Conservation (phyloP, 2,797 vertebrate genomes). For the Varecia variegata region DNA sequence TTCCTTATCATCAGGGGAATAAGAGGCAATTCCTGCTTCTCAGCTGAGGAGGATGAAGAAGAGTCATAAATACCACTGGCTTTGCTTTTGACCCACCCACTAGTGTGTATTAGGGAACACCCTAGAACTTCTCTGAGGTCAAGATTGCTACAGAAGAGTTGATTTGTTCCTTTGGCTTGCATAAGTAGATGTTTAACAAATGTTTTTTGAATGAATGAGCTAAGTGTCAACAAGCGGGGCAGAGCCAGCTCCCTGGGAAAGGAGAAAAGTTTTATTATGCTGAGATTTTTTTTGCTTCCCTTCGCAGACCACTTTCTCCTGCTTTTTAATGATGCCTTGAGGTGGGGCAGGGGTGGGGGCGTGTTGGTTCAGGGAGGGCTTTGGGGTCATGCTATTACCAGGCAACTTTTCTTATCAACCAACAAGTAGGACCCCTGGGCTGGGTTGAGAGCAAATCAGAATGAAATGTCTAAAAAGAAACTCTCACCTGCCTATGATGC, state of each 20-base stretch:
- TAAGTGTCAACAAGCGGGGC: rapidly evolving
- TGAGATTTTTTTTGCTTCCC: not conserved
- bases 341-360: rapidly evolving
- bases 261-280: not conserved
- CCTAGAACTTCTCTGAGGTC: not conserved
- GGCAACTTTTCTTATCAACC: not conserved
- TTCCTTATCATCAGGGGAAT: not conserved
- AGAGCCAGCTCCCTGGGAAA: not conserved
- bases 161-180: not conserved
- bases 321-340: not conserved
- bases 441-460: not conserved
- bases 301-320: not conserved
- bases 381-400: not conserved
- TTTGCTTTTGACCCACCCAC: not conserved
- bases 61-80: not conserved
- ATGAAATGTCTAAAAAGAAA: not conserved
- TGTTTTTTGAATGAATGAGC: not conserved
- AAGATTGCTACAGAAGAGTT: not conserved
- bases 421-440: not conserved
- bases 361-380: not conserved
- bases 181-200: not conserved
- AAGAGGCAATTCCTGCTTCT: not conserved
- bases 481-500: not conserved
- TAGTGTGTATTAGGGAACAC: not conserved
- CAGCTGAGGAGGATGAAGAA: not conserved